Base-by-base conservation (phyloP, 2,113 vertebrate genomes). In the Rana temporaria region DNA sequence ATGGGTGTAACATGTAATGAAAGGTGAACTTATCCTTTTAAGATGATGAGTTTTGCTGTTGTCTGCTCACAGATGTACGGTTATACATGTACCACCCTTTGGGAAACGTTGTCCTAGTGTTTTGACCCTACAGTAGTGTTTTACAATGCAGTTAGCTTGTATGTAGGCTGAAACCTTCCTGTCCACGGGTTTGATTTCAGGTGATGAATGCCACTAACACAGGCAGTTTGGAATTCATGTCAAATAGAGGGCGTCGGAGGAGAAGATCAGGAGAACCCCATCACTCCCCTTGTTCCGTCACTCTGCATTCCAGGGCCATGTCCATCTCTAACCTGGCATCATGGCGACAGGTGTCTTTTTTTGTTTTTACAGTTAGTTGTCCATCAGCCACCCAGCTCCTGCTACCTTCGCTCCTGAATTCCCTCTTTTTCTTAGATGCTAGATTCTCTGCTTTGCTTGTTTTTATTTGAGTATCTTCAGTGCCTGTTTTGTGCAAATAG, bases 201-300 rank as follows among this genome's bases (percentile, higher is more conserved):
- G 88, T 89, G 84, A 88, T 86, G 86, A 90, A 87, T 81, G 87
- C 87, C 84, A 85, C 88, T 85, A 87, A 84, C 86, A 87, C 75
- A 3, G 88, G 82, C 75, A 89, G 69, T 86, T 86, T 89, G 87
- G 90, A 90, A 82, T 85, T 89, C 80, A 86, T 85, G 68, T 84
- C 85, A 81, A 85, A 88, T 81, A 75, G 85, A 86, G 87, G 86
- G 85, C 84, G 80, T 63, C 83, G 86, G 85, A 78, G 78, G 63
- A 60, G 87, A 87, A 88, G 87, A 87, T 88, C 90, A 52, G 89
- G 89, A 89, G 88, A 88, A 82, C 86, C 88, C 84, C 85, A 84
- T 63, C 68, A 83, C 85, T 85, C 85, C 84, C 80, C 85, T 84
- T 84, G 65, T 76, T 78, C 86, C 85, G 87, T 87, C 84, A 22